phyloP scores from a whole-genome alignment of 2,888 invertebrate genomes.

The Lepetodrilus schrolli region DNA sequence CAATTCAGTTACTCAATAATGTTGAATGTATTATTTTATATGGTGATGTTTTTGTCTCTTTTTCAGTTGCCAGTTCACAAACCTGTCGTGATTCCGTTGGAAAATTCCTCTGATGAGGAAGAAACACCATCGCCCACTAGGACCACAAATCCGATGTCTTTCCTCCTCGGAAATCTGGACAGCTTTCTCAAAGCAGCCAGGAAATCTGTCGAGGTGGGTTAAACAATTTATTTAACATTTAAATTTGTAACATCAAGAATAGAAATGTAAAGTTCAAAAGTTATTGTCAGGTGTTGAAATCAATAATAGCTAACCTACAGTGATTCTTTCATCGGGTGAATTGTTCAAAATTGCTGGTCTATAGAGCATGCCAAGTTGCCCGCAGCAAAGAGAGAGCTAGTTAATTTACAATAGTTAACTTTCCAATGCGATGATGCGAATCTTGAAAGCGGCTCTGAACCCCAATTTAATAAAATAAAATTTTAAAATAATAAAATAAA shows the following conservation, averaged over 20 bases:
- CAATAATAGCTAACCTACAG: neutral
- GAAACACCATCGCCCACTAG: slow-evolving; percentile 40
- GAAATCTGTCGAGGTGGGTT: slow-evolving; percentile 48
- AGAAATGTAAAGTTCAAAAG: too few relatives aligned
- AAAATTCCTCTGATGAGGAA: slow-evolving; percentile 59
- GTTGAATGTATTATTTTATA: neutral
- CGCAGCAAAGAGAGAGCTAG: too few relatives aligned
- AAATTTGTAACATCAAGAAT: neutral
- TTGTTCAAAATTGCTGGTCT: too few relatives aligned
- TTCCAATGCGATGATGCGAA: too few relatives aligned
- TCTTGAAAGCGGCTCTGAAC: too few relatives aligned
- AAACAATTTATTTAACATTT: too few relatives aligned
- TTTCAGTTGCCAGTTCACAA: slow-evolving; percentile 59
- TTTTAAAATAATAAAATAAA: too few relatives aligned
- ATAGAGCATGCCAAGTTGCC: too few relatives aligned
- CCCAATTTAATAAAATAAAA: too few relatives aligned
- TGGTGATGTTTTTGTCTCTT: neutral
- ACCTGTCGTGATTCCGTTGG: slow-evolving; percentile 63
- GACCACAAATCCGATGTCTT: slow-evolving; percentile 14
- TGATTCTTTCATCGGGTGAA: neutral
- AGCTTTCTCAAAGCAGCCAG: slow-evolving; percentile 61
- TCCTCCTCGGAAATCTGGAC: slow-evolving; percentile 54
- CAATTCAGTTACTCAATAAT: too few relatives aligned
- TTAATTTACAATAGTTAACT: too few relatives aligned
- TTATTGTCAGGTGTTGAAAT: too few relatives aligned